phyloP scores from a whole-genome alignment of 2,113 vertebrate species.

The Phalacrocorax pelagicus region DNA sequence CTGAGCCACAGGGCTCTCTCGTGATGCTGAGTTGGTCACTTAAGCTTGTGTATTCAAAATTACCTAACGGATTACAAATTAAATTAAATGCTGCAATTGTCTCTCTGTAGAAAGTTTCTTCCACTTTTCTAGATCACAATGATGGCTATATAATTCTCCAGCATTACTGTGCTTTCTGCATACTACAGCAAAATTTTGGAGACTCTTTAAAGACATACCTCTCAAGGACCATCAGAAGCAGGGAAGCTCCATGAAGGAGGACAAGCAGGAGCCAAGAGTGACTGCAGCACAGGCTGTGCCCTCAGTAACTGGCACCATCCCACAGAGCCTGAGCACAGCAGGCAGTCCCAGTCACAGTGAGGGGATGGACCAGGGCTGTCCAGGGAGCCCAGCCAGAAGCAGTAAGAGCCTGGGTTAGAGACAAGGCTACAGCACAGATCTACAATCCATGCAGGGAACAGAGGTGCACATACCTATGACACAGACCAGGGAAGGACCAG shows the following conservation, averaged over 20 bases:
- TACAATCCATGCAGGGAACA: accelerated
- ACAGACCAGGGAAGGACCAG: background rate
- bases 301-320: background rate
- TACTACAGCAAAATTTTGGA: background rate
- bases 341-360: background rate
- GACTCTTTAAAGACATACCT: background rate
- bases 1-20: background rate
- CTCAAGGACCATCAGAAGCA: background rate
- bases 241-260: background rate
- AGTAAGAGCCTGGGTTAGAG: background rate
- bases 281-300: background rate
- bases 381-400: background rate
- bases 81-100: background rate
- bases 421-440: background rate
- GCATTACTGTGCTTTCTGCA: background rate
- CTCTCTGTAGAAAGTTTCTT: background rate
- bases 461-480: background rate
- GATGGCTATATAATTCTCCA: background rate
- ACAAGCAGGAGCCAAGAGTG: background rate
- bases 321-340: background rate
- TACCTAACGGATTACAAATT: background rate
- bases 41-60: background rate
- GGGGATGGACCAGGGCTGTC: background rate
- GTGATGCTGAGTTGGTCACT: background rate
- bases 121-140: background rate